Evolutionary conservation across 2,888 invertebrate genomes (phyloP), one percentile per base, ranked within the genome.

Genomic region (Lasioglossum zephyrum): DNA sequence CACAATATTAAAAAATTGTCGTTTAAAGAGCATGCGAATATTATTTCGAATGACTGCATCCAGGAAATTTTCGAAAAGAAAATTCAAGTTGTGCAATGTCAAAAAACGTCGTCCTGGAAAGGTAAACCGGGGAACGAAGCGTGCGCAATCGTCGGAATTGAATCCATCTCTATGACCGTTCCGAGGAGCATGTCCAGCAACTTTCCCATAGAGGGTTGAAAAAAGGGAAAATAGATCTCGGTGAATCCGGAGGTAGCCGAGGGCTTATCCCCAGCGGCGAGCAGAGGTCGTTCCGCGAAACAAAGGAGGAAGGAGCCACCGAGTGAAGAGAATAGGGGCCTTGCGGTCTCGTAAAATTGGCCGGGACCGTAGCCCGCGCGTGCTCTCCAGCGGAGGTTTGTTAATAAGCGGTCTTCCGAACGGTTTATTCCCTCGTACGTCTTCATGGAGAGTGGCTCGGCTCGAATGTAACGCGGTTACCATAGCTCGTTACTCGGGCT

Each of bases 291-390:
- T 81, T 77, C 63, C 41, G 57, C 47, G 77, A 70, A 79, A 72
- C 70, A 79, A 79, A 79, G 66, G 81, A 44, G 63, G 75, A 83
- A 44, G 77, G 36, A 75, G 41, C 77, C 16, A 6, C 11, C 63
- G 31, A 31, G n/a, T 1, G n/a, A 70, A 53, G 39, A 78, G 86
- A 89, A 90, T 79, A 84, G 89, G 66, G 82, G 91, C 77, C 84
- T 90, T 93, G 93, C 86, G 93, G 93, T 94, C 92, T 93, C 93
- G 91, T 93, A 93, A 93, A 93, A 90, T 90, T 81, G 82, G 88
- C 89, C 92, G 83, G 89, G 87, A 70, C 88, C 73, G 79, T 57
- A 57, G 57, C 87, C 84, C 85, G 89, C 90, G 88, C 90, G 86
- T 88, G 92, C 88, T 87, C 31, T 78, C 87, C 85, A 90, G 79